Evolutionary conservation across 2,888 invertebrate genomes (phyloP).

Genomic region (Gonocerus acuteangulatus): DNA sequence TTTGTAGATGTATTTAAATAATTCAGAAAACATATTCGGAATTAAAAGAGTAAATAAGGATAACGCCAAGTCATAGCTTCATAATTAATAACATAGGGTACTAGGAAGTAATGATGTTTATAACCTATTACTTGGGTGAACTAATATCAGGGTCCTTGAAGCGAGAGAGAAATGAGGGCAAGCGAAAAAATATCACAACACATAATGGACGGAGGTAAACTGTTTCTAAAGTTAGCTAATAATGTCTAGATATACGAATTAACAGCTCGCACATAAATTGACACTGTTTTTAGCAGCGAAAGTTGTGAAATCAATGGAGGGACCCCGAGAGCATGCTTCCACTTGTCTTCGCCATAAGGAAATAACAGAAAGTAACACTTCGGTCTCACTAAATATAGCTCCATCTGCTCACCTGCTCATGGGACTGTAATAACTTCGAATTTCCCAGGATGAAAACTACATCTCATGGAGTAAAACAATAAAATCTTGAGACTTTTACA

Average conservation of each 20-base stretch:
- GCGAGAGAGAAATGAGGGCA: neutral
- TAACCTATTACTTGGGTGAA: constrained; percentile 20
- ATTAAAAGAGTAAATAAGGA: neutral
- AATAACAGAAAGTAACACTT: neutral
- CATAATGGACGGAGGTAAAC: no score
- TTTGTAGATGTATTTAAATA: neutral
- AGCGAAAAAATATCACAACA: neutral
- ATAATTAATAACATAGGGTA: neutral
- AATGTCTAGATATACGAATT: neutral
- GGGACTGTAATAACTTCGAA: neutral
- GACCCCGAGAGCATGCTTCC: constrained; percentile 22
- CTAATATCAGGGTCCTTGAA: constrained; percentile 21
- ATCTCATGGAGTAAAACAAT: constrained; percentile 17
- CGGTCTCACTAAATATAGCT: neutral
- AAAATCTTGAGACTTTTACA: constrained; percentile 10
- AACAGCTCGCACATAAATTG: neutral
- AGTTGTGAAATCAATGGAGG: constrained; percentile 29
- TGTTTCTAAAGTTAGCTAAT: neutral
- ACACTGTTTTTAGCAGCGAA: constrained; percentile 20
- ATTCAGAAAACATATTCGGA: neutral
- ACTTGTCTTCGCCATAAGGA: constrained; percentile 7
- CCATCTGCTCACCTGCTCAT: constrained; percentile 10
- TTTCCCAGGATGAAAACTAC: constrained; percentile 6
- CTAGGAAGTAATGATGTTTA: constrained; percentile 25
- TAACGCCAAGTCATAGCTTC: neutral